Evolutionary conservation across 2,797 vertebrate species (phyloP), one percentile per base, ranked within the genome.

Genomic region (Erithacus rubecula): DNA sequence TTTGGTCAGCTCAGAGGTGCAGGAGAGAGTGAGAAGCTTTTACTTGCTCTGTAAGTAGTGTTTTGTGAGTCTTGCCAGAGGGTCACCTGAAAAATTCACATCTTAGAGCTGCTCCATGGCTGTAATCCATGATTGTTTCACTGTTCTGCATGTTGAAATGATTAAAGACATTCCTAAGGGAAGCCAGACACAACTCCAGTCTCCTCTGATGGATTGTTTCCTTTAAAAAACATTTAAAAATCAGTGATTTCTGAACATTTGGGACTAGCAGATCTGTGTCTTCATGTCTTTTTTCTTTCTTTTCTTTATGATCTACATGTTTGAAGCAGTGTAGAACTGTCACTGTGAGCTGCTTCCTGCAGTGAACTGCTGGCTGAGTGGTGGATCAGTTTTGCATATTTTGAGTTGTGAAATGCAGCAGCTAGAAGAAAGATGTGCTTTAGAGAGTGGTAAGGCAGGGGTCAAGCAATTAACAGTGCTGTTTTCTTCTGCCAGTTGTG

Each of bases 81-180:
- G 43, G 49, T 87, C 89, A 94, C 93, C 91, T 84, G 63, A 81
- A 93, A 88, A 87, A 91, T 27, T 82, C 71, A 18, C n/a, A 18
- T 83, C 36, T 24, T 2, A 1, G 24, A n/a, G n/a, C 52, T 55
- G 51, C 63, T 72, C 39, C 27, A 1, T 55, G 49, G 43, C 67
- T 78, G 53, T 80, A 89, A 41, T 67, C 29, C 18, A 1, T 43
- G 37, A 0, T 1, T 27, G 80, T 80, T 53, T 27, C 52, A 37
- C 69, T 67, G 67, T 30, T 69, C 49, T 81, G 24, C 49, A 39
- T 37, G 23, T 64, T 43, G 36, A 71, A 81, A 37, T 56, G 34
- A 34, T 32, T 32, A 72, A 72, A 74, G 21, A 4, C 6, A 4
- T 30, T 63, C 60, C 49, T 65, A 27, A 51, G 26, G 51, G 64